phyloP scores from a whole-genome alignment of 2,113 vertebrate genomes.

The Lycaon pictus region DNA sequence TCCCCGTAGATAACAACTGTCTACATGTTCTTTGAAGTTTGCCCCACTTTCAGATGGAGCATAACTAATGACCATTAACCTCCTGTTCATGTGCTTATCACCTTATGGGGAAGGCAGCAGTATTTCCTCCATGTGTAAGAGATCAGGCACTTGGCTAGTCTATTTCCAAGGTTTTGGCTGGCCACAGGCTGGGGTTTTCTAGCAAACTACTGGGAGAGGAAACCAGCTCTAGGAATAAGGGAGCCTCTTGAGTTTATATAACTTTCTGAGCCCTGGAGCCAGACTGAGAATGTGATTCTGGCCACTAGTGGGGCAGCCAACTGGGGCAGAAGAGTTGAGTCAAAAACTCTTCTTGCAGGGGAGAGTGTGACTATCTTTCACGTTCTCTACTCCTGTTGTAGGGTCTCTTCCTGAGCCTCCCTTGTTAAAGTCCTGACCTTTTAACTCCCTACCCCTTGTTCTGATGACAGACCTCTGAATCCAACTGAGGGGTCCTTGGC shows the following conservation, averaged over 20 bases:
- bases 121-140: not conserved
- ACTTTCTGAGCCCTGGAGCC: conserved; percentile 48
- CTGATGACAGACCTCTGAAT: not conserved
- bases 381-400: not conserved
- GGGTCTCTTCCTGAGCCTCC: not conserved
- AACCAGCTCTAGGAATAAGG: conserved; percentile 54
- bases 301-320: not conserved
- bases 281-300: conserved; percentile 59
- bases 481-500: not conserved
- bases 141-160: not conserved
- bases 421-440: not conserved
- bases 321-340: conserved; percentile 37
- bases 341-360: not conserved
- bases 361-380: not conserved
- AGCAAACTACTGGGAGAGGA: conserved; percentile 69
- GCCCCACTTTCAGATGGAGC: not conserved
- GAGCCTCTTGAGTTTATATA: conserved; percentile 44
- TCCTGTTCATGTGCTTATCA: not conserved
- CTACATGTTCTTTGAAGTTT: not conserved
- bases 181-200: conserved; percentile 65
- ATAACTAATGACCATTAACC: not conserved
- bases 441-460: not conserved
- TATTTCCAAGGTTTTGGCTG: not conserved
- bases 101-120: not conserved
- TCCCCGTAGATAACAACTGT: not conserved